Evolutionary conservation across 2,113 vertebrate species (phyloP).

Genomic region (Neolamprologus devosi): DNA sequence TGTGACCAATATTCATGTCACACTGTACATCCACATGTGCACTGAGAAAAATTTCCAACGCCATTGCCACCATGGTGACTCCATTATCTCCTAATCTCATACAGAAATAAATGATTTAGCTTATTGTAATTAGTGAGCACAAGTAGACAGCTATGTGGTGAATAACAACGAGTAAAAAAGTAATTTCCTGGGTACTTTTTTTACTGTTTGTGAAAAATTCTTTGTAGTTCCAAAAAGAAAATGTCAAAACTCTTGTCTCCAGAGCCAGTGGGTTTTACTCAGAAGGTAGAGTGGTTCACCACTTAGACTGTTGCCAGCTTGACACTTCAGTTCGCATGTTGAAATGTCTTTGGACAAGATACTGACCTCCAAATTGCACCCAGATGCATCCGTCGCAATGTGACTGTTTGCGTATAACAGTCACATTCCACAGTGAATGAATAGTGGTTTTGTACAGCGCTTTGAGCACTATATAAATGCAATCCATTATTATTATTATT

Average conservation of each 20-base stretch:
- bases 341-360: background rate
- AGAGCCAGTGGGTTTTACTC: background rate
- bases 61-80: background rate
- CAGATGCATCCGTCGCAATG: background rate
- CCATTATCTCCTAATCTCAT: accelerated
- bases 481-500: background rate
- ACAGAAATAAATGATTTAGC: background rate
- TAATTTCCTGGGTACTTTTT: background rate
- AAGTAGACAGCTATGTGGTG: background rate
- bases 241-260: background rate
- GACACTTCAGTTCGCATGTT: background rate
- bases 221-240: background rate
- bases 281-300: background rate
- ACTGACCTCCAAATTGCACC: background rate
- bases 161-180: background rate
- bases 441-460: background rate
- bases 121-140: background rate
- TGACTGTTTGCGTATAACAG: background rate
- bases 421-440: background rate
- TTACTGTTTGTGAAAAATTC: background rate
- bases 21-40: background rate
- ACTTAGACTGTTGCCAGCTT: background rate
- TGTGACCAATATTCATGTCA: conserved; percentile 11
- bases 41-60: background rate
- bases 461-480: background rate